These are phyloP conservation scores for Indri indri DNA, from an alignment of 2,113 vertebrate genomes.

Conservation along the genomic window DNA sequence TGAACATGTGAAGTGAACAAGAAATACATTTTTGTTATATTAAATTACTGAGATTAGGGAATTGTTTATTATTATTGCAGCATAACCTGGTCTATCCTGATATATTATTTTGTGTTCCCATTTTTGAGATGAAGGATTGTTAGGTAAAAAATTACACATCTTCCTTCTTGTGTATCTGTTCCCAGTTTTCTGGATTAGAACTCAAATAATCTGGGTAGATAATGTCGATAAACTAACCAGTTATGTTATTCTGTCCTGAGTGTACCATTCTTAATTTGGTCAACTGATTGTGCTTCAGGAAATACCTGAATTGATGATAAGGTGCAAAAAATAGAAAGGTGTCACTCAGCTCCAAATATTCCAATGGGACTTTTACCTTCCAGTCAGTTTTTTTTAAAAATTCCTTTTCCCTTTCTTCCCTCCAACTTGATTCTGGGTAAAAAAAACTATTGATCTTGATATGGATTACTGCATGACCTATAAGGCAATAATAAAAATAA, in stretches of 20 bases:
- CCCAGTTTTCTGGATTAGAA: not conserved
- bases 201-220: not conserved
- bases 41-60: not conserved
- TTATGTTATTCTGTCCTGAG: not conserved
- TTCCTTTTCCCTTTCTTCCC: not conserved
- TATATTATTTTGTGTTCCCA: not conserved
- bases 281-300: not conserved
- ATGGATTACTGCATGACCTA: not conserved
- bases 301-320: not conserved
- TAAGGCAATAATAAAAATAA: slow-evolving; percentile 6
- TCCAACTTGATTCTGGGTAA: not conserved
- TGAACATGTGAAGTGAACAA: not conserved
- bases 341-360: not conserved
- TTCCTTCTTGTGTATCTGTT: not conserved
- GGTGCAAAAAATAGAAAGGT: not conserved
- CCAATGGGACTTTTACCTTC: not conserved
- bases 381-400: not conserved
- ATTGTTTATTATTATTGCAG: not conserved
- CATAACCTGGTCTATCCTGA: not conserved
- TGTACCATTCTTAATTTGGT: not conserved
- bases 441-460: not conserved
- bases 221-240: not conserved
- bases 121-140: not conserved
- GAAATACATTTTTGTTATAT: not conserved
- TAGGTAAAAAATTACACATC: not conserved